Evolutionary conservation across 2,888 invertebrate genomes (phyloP), one percentile per base, ranked within the genome.

Genomic region (Eilema griseolum): DNA sequence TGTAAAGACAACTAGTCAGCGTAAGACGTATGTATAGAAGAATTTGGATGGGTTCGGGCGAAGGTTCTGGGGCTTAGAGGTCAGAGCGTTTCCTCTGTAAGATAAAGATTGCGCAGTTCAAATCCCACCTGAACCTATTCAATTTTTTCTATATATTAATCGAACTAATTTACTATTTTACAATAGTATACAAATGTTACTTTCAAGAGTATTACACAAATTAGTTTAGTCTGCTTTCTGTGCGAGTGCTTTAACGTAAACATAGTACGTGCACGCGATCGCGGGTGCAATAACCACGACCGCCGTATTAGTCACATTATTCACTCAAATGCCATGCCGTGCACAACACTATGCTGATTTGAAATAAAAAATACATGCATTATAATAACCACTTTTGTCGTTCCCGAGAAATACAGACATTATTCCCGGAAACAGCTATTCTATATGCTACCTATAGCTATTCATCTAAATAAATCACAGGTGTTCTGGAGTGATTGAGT

Each of bases 261-360:
- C 76, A 81, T 70, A 75, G 69, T 37, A 61, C 70, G 57, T 77
- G 83, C 85, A 87, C 84, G 86, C 87, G 79, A 86, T 81, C 66
- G 23, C 23, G 68, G 70, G 73, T 82, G 83, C 84, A 86, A 79
- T 79, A 79, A 82, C 78, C 79, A 82, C 72, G 71, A 69, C 61
- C 41, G 65, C 28, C 24, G 46, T 69, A 64, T 56, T 56, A 65
- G 52, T 52, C 28, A 23, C 41, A 64, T 64, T 71, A 67, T 71
- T 71, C 63, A 72, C 60, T 69, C 28, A 20, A 56, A 56, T 26
- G 24, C 52, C 31, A 31, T 37, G 28, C 26, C 28, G 28, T 57
- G 24, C 8, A 62, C 4, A 31, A 10, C 16, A 46, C 57, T 57
- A 41, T 12, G 7, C 23, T 20, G 26, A 16, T 10, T 62, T 12